Evolutionary conservation across 2,113 vertebrate species (phyloP), one percentile per base, ranked within the genome.

Genomic region (Todiramphus chloris): DNA sequence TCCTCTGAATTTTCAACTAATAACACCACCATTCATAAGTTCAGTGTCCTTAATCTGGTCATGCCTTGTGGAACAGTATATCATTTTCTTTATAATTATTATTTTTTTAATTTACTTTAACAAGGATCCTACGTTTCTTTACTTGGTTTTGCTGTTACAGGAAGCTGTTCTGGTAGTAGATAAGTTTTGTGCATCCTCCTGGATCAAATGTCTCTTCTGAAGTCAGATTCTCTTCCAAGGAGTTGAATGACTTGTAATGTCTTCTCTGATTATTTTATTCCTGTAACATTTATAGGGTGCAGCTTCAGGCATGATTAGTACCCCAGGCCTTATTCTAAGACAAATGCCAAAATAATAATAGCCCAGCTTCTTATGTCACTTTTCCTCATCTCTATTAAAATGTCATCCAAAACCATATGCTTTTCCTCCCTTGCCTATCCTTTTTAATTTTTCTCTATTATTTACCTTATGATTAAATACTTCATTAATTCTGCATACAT

Each of bases 401-500:
- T 76, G 20, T 87, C 51, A 74, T 73, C 23, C 35, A 62, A 95
- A 83, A 11, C 58, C 74, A 67, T 28, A 81, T 46, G 13, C 27
- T 94, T 83, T 50, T 21, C 12, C 44, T 11, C 70, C 10, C 30
- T 75, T 89, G 91, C 16, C 13, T 30, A 25, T 46, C 18, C 33
- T 3, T 55, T 28, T 92, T 80, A 33, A 19, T 68, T 93, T 67
- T 73, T 81, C 33, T 37, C 39, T 58, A 39, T 68, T 94, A 85
- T 69, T 95, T 60, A 82, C 68, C 37, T 82, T 39, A 23, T 69
- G 83, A 91, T 39, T 85, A 72, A 84, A 93, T 43, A 62, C 48
- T 89, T 95, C 73, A 87, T 89, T 83, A 86, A 92, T 90, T 93
- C 86, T 17, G 46, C 18, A 72, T 94, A 91, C 86, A 79, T 28